phyloP scores from a whole-genome alignment of 2,888 invertebrate species.

The Seladonia tumulorum region DNA sequence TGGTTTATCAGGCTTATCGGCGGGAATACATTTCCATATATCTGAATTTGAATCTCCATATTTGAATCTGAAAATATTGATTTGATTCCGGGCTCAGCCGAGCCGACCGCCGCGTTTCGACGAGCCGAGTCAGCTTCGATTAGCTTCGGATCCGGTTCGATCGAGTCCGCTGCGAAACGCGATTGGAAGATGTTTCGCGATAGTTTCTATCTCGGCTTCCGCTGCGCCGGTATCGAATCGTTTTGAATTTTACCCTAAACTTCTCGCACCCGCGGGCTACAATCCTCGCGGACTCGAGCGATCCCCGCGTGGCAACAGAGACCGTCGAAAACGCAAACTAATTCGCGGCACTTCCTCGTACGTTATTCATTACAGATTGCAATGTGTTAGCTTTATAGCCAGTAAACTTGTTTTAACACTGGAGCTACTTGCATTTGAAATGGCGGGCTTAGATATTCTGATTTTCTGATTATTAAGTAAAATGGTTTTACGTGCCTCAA shows the following conservation, averaged over 20 bases:
- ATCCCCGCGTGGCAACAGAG: constrained; percentile 37
- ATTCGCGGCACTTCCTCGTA: background rate
- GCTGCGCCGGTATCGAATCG: constrained; percentile 58
- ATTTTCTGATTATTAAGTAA: no score
- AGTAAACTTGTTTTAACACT: no score
- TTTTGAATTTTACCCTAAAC: constrained; percentile 65
- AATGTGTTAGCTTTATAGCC: no score
- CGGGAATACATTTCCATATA: constrained; percentile 76
- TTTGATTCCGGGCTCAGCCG: constrained; percentile 60
- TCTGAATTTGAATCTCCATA: constrained; percentile 74
- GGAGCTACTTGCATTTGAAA: no score
- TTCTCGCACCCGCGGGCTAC: constrained; percentile 46
- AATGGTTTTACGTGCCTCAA: no score
- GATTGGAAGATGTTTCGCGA: constrained; percentile 58
- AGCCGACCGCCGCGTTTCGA: constrained; percentile 43
- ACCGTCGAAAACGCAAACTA: constrained; percentile 14
- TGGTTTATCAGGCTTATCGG: constrained; percentile 75
- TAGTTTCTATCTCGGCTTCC: constrained; percentile 59
- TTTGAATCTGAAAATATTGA: constrained; percentile 76
- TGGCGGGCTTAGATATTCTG: no score
- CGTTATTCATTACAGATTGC: background rate
- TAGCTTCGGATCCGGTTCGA: constrained; percentile 44
- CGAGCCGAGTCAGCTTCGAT: constrained; percentile 45
- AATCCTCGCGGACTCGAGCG: constrained; percentile 46
- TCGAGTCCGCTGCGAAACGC: constrained; percentile 43